Base-by-base conservation (phyloP, 1,140 invertebrate species). In the Drosophila jambulina region DNA sequence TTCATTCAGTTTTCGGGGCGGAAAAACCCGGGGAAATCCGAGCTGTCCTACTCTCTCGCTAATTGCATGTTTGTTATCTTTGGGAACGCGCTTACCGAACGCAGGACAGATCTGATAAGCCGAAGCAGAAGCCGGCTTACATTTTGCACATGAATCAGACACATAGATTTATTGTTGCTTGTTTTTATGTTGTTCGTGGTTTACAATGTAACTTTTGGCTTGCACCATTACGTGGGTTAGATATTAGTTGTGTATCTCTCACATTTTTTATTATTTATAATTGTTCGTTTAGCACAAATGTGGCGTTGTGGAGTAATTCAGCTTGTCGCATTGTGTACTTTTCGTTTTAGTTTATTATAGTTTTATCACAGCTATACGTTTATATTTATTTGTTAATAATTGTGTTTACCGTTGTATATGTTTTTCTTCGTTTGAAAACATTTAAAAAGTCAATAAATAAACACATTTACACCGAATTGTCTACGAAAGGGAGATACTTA, bases 331-430 rank as follows among this genome's bases (percentile, higher is more conserved):
- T 71, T 78, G 79, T 82, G 75, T 86, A 75, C 84, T 78, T 60
- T 62, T 82, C 68, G 77, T 87, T 56, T 56, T 80, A 58, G 63
- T 87, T 79, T 78, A 80, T 90, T 77, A 82, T 84, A 75, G 68
- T 64, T 90, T 90, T 90, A 90, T 90, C 85, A 90, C 85, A 90
- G 85, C 86, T 90, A 91, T 90, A 90, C 75, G 82, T 90, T 90
- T 90, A 90, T 85, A 70, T 76, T 84, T 88, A 72, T 67, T 58
- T 85, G 65, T 70, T 64, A 64, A 81, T 71, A 80, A 80, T 80
- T 80, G 59, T 80, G 51, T 78, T 68, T 65, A 74, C 62, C 34
- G 29, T 75, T 58, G 46, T 59, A 62, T 61, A 34, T 75, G 36
- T 43, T 32, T 48, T 36, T 48, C 45, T 13, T 29, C 48, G 17